These are phyloP conservation scores for Sitobion miscanthi DNA, from an alignment of 1,140 invertebrate genomes.

Conservation along the genomic window DNA sequence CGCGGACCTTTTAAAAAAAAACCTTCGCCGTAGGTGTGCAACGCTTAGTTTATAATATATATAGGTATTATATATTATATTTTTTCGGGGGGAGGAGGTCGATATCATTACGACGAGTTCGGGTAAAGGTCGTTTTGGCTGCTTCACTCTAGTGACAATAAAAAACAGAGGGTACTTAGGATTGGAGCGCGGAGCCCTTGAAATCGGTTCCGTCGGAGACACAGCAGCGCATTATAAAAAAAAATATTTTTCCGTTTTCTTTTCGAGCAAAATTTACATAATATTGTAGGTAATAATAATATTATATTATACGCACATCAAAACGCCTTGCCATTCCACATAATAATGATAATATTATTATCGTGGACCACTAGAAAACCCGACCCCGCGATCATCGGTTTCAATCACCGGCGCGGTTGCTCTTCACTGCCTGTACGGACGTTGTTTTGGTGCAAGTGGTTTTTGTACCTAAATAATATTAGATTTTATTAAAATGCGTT, in stretches of 20 bases:
- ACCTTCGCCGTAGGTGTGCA: not conserved
- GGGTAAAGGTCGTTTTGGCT: slow-evolving; percentile 50
- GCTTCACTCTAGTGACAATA: slow-evolving; percentile 50
- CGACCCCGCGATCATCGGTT: not conserved
- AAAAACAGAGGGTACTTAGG: slow-evolving; percentile 54
- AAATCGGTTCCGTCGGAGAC: slow-evolving; percentile 20
- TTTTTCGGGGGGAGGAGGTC: slow-evolving; percentile 8
- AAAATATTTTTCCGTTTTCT: not conserved
- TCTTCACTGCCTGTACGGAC: not conserved
- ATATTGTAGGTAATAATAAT: slow-evolving; percentile 17
- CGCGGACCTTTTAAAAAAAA: slow-evolving; percentile 39
- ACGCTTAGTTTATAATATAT: slow-evolving; percentile 26
- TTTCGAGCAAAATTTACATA: not conserved
- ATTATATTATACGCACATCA: not conserved
- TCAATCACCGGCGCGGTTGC: not conserved
- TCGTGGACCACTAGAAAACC: not conserved
- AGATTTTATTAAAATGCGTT: no score
- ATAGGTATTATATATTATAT: slow-evolving; percentile 28
- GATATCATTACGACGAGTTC: slow-evolving; percentile 34
- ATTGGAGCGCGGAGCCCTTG: not conserved
- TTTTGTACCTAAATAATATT: no score
- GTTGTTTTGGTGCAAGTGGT: no score
- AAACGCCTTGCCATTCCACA: not conserved
- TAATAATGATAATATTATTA: not conserved
- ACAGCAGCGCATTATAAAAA: not conserved